Base-by-base conservation (phyloP, 2,888 invertebrate species). In the Calameuta pallipes region DNA sequence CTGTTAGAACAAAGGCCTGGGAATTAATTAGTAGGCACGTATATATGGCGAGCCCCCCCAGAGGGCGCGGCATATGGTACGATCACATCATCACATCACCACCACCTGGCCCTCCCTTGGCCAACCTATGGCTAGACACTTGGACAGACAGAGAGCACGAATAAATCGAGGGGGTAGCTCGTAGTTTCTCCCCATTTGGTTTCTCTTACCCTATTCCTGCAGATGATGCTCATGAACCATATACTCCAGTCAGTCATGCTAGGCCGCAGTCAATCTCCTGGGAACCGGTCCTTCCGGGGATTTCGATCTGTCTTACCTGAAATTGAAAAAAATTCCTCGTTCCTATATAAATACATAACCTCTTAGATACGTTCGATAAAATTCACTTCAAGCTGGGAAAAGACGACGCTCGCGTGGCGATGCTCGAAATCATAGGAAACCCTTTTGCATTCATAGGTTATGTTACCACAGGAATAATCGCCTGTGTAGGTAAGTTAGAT, bases 21-120 rank as follows among this genome's bases (percentile, higher is more conserved):
- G 87, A 89, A 90, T 90, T 90, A 90, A 90, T 90, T 90, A 90
- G 89, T 85, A 82, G 84, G 85, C 84, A 82, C 86, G 86, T 87
- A 86, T 85, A 87, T 85, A 87, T 78, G 79, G 79, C 73, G 75
- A 31, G 74, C 79, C 86, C 86, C 87, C 86, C 86, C 84, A 85
- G 87, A 87, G 86, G 86, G 85, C 85, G 84, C 83, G 87, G 86
- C 90, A 90, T 90, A 90, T 90, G 90, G 90, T 84, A 85, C 89
- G 89, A 90, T 90, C 90, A 88, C 90, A 90, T 89, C 89, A 88
- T 86, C 87, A 85, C 86, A 87, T 87, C 87, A 87, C 83, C 86
- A 82, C 87, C 89, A 89, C 89, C 89, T 89, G 89, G 89, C 87
- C 81, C 82, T 75, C 76, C 80, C 79, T 80, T 79, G 68, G 33